A percentile compares a stretch with the other conserved stretches of the same genome.
Conservation (phyloP, 2,113 vertebrate species). For the Propithecus coquereli region DNA sequence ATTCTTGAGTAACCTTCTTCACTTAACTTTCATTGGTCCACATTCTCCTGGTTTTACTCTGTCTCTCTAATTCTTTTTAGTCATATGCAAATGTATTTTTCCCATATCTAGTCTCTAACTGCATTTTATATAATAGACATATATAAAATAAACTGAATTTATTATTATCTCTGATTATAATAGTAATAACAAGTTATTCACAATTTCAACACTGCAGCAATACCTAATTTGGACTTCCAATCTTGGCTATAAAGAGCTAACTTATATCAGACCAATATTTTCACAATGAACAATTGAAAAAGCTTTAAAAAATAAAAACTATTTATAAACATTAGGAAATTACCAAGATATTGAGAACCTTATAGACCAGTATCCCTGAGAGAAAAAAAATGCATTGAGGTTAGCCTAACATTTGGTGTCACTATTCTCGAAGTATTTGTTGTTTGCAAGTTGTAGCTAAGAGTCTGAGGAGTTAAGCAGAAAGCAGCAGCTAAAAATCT, state of each 20-base stretch:
- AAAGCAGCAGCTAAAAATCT: neutral
- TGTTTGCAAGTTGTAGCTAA: neutral
- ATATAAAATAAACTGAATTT: neutral
- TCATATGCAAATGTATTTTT: neutral
- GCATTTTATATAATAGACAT: neutral
- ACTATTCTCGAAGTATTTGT: neutral
- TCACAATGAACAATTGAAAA: neutral
- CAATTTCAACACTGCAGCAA: neutral
- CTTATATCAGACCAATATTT: neutral
- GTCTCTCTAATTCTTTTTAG: neutral
- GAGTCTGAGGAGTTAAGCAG: neutral
- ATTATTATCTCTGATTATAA: neutral
- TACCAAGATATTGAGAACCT: neutral
- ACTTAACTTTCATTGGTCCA: neutral
- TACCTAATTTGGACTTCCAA: neutral
- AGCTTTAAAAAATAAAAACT: neutral
- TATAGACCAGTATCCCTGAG: neutral
- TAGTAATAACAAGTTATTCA: neutral
- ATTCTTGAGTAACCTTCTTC: neutral
- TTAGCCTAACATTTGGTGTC: neutral
- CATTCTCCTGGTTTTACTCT: neutral
- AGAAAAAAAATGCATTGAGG: neutral
- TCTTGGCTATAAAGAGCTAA: neutral
- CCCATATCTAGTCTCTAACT: neutral
- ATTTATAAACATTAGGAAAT: neutral